Base-by-base conservation (phyloP, 2,888 invertebrate genomes). In the Idaea biselata region DNA sequence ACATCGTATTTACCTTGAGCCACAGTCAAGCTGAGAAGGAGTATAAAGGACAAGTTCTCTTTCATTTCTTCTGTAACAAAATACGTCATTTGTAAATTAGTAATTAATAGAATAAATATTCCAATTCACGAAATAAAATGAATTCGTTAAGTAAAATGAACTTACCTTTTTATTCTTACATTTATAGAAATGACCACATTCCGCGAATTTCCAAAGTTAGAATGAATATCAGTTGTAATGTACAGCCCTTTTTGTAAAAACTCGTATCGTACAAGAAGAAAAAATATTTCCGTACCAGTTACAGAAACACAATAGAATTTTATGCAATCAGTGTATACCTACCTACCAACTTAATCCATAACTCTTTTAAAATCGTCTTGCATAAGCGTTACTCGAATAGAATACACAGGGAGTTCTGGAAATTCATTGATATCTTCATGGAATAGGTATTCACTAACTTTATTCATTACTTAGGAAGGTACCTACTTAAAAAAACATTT, bases 1-100 rank as follows among this genome's bases (percentile, higher is more conserved):
- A 80, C 77, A 11, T 83, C 70, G n/a, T 73, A 78, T n/a, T 78
- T 73, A 14, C 83, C 77, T 18, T 66, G 61, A 6, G 71, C 59
- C 17, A 59, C 58, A 6, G 71, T 56, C 8, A 78, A 53, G 75
- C 54, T 18, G 68, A 67, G 59, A 63, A 59, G 60, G 56, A 44
- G 6, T 44, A 44, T 44, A 44, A 44, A 8, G 6, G 14, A 44
- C 8, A 44, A 44, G 2, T 2, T 11, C 44, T 14, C 14, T 58
- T 32, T 18, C 56, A 56, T 56, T 18, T 17, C 17, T 17, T 64
- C 83, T 87, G 77, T 32, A 82, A 84, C 60, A 56, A 63, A 65
- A 62, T 44, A 44, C 11, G 14, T 8, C 8, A 14, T 44, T 8
- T 8, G 14, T 44, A 8, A 44, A 14, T 7, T 33, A 44, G 14